A percentile compares a stretch with the other conserved stretches of the same genome.
phyloP scores from a whole-genome alignment of 1,140 invertebrate species.

The Venustaconcha ellipsiformis region DNA sequence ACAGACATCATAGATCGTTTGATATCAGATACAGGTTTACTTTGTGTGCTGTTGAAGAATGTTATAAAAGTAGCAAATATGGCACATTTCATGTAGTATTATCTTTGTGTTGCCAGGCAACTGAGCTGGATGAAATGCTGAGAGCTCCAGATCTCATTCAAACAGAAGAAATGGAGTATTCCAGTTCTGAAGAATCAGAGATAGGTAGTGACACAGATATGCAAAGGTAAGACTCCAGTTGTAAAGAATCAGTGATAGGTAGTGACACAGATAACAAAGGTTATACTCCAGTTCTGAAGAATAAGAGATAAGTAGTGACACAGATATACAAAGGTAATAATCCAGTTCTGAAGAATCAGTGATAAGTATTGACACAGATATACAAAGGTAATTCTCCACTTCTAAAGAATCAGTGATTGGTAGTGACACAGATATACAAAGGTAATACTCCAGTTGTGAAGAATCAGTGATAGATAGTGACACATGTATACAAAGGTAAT shows the following conservation, averaged over 20 bases:
- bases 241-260: constrained; percentile 85
- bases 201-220: constrained; percentile 77
- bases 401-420: constrained; percentile 85
- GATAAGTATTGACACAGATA: constrained; percentile 77
- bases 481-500: constrained; percentile 33
- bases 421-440: constrained; percentile 71
- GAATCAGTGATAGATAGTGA: constrained; percentile 89
- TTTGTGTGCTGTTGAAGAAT: no score
- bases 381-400: constrained; percentile 8
- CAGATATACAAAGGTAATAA: constrained; percentile 27
- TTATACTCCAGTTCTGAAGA: constrained; percentile 72
- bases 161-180: constrained; percentile 41
- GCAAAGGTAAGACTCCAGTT: constrained; percentile 39
- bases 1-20: no score
- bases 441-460: constrained; percentile 61
- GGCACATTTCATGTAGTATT: no score
- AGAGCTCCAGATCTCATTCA: constrained; percentile 12
- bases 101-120: constrained; percentile 2
- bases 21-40: no score
- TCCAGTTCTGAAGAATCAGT: constrained; percentile 79
- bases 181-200: constrained; percentile 79
- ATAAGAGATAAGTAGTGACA: constrained; percentile 85
- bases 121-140: neutral
- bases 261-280: constrained; percentile 71
- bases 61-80: no score